Base-by-base conservation (phyloP, 2,113 vertebrate genomes). In the Prunella himalayana region DNA sequence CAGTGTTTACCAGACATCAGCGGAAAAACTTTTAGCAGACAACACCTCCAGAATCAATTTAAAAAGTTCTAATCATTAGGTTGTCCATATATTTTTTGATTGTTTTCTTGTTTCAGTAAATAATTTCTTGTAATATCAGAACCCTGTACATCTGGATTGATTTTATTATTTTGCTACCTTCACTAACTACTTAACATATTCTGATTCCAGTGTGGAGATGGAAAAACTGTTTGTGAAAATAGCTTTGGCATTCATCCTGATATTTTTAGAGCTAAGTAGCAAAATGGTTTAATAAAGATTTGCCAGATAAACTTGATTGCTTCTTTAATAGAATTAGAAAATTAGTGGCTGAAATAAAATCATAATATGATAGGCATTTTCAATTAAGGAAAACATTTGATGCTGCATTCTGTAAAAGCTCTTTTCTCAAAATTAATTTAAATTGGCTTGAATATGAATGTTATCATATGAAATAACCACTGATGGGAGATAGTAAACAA, bases 371-470 rank as follows among this genome's bases (percentile, higher is more conserved):
- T 88, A 75, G 11, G 13, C 30, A 21, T 84, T 94, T 95, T 44
- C 50, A 94, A 61, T 94, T 80, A 95, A 41, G 37, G 37, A 81
- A 96, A 86, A 71, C 27, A 89, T 70, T 85, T 82, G 42, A 93
- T 90, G 82, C 17, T 60, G 7, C 20, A 45, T 71, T 80, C 64
- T 91, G 20, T 82, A 92, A 91, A 95, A 78, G 23, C 9, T 94
- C 9, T 90, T 82, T 23, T 82, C 57, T 88, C 24, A 85, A 93
- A 91, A 93, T 93, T 84, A 89, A 84, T 95, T 97, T 85, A 88
- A 94, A 83, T 86, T 89, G 53, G 15, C 15, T 96, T 93, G 47
- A 81, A 77, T 94, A 71, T 78, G 24, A 89, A 91, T 61, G 22
- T 44, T 90, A 35, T 88, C 21, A 42, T 80, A 61, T 94, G 57